Evolutionary conservation across 2,888 invertebrate genomes (phyloP), one percentile per base, ranked within the genome.

Genomic region (Aplocera efformata): DNA sequence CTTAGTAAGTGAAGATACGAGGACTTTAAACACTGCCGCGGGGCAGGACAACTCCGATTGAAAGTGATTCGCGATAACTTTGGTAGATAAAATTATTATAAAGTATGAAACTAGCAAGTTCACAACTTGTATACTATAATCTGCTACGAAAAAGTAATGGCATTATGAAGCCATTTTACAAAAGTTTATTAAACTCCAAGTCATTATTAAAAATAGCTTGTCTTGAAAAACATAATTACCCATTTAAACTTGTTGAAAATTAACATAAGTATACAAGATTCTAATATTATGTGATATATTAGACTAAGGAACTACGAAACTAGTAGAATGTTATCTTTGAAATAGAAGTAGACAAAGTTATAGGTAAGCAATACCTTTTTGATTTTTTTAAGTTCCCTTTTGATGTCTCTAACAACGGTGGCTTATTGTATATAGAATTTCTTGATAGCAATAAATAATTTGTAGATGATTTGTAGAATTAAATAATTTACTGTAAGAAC

Each of bases 241-340:
- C 31, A 24, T 39, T 45, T 45, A 17, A 17, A 17, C 13, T n/a
- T 17, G 13, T 31, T 32, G 33, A 48, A n/a, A n/a, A 37, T 36
- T 44, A 46, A 50, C 52, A 48, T 55, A 61, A 64, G 67, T 78
- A 75, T 80, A 83, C 82, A 80, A 82, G 55, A 85, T 84, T 85
- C 84, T 85, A 85, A 86, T 72, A 56, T 80, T 77, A 79, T 85
- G 84, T 86, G 86, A 86, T 86, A 86, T 76, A 76, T 70, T 71
- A 70, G 66, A 61, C 50, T 76, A 79, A 75, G 72, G 72, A 50
- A 56, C 67, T 59, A 63, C 60, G 69, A 72, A 60, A 64, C 58
- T 60, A 62, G 74, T 74, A 67, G 51, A 55, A 67, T 59, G 66
- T 73, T 73, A 58, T 62, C 58, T 63, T 62, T 60, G 46, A 54